These are phyloP conservation scores for Orius laevigatus DNA, from an alignment of 1,140 invertebrate genomes.

Conservation along the genomic window DNA sequence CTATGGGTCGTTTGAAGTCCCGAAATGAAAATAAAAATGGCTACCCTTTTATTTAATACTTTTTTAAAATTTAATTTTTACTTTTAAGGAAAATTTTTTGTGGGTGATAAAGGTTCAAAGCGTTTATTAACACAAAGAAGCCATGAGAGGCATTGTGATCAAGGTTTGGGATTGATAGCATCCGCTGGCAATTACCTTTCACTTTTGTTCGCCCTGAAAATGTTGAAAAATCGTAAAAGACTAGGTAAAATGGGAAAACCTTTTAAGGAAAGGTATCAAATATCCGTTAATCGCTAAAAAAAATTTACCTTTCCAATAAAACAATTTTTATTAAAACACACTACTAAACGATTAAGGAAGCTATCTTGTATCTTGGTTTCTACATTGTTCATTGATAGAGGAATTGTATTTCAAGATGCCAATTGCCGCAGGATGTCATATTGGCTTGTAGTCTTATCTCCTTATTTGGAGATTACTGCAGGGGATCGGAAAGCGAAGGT, in stretches of 20 bases:
- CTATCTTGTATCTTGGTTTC: background rate
- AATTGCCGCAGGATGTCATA: too few relatives aligned
- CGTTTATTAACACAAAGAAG: background rate
- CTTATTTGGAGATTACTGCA: too few relatives aligned
- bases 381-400: too few relatives aligned
- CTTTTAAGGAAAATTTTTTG: background rate
- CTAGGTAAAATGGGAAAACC: background rate
- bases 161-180: conserved; percentile 5
- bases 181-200: conserved; percentile 8
- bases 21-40: too few relatives aligned
- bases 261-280: background rate
- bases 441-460: too few relatives aligned
- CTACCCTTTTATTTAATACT: too few relatives aligned
- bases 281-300: background rate
- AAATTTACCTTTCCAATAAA: background rate
- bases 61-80: background rate
- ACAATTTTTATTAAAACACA: background rate
- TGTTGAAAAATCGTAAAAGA: background rate
- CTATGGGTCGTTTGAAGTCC: too few relatives aligned
- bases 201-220: background rate
- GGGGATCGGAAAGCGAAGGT: too few relatives aligned
- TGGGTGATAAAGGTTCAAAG: background rate
- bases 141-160: background rate
- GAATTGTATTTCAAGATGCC: too few relatives aligned
- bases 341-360: background rate